A percentile compares a stretch with the other conserved stretches of the same genome.
These are phyloP conservation scores for Girardinus metallicus DNA, from an alignment of 2,797 vertebrate species.

Conservation along the genomic window DNA sequence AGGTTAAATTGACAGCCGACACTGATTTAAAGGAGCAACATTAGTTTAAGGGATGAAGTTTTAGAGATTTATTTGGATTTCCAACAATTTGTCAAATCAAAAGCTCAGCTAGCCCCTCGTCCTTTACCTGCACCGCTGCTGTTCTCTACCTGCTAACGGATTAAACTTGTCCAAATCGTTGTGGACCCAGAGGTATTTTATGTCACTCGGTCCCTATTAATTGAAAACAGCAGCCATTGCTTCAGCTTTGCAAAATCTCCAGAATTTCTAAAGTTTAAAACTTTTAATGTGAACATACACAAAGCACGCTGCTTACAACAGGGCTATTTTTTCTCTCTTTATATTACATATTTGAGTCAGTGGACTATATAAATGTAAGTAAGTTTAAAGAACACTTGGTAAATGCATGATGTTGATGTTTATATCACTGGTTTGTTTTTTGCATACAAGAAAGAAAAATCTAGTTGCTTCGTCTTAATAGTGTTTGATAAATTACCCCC, in stretches of 20 bases:
- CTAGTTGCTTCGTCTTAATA: neutral
- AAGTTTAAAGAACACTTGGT: neutral
- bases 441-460: neutral
- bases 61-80: conserved; percentile 66
- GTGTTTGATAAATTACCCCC: neutral
- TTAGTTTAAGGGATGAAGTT: conserved; percentile 73
- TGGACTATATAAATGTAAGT: neutral
- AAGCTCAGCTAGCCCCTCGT: conserved; percentile 52
- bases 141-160: conserved; percentile 12
- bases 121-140: conserved; percentile 40
- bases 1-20: conserved; percentile 78
- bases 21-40: conserved; percentile 72
- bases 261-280: neutral
- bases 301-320: neutral
- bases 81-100: conserved; percentile 75
- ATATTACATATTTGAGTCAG: neutral
- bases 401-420: neutral
- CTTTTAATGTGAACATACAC: neutral
- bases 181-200: conserved; percentile 32
- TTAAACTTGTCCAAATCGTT: conserved; percentile 20
- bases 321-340: neutral
- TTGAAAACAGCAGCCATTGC: conserved; percentile 51
- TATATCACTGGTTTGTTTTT: neutral
- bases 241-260: conserved; percentile 56
- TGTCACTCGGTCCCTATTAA: conserved; percentile 56